Evolutionary conservation across 2,113 vertebrate species (phyloP), one percentile per base, ranked within the genome.

Genomic region (Malaclemys terrapin): DNA sequence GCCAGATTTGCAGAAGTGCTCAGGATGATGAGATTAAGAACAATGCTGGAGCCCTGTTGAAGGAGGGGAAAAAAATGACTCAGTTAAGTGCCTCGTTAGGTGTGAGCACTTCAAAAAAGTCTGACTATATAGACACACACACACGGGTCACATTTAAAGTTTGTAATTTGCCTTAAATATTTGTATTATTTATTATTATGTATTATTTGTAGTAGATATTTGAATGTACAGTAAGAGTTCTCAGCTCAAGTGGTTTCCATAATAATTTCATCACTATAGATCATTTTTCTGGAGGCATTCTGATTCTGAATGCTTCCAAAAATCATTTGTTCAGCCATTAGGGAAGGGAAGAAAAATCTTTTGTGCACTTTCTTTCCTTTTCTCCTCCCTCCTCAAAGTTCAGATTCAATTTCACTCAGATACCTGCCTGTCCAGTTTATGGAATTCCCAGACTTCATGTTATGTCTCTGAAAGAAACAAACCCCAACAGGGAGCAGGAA

Each of bases 401-500:
- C 79, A 80, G 47, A 82, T 88, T 87, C 16, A 69, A 1, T 25
- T 90, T 84, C 25, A 25, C 4, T 91, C 69, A 52, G 31, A 14
- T 59, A 29, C 22, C 42, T 82, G 49, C 16, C 10, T 90, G 19
- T 19, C 42, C 38, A 75, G 8, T 1, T 59, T 6, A 84, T 42
- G 19, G 0, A 29, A 89, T 95, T 95, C 59, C 5, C 12, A 4
- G 0, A 2, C 80, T 90, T 87, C 13, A 62, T 10, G 35, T 2
- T 80, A 20, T 52, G 19, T 90, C 52, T 88, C 84, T 65, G 72
- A 53, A 95, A 91, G 1, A 6, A 1, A 92, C 85, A 81, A 89
- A 78, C 2, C 50, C 6, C 5, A 94, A 20, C 6, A 14, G 14
- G 76, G 4, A 91, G 8, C n/a, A 89, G 82, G 31, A 95, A 91